Percentiles rank a stretch among this genome's conserved stretches.
Conservation (phyloP, 2,113 vertebrate species). For the Syngnathus floridae region DNA sequence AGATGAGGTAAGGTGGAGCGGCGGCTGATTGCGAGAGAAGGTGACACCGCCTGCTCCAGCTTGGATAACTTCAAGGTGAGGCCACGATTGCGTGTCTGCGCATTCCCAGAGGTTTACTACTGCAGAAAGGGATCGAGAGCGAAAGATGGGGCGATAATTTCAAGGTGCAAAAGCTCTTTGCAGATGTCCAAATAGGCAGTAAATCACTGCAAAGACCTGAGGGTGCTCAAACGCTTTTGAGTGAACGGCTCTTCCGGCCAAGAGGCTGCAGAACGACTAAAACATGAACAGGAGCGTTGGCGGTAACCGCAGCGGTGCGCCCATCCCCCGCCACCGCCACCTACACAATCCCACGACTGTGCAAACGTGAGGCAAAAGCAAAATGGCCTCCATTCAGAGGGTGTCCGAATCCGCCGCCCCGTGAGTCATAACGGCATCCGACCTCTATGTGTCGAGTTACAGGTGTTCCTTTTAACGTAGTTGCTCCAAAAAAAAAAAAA, state of each 20-base stretch:
- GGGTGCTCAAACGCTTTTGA: slow-evolving; percentile 76
- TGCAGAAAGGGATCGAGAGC: slow-evolving; percentile 41
- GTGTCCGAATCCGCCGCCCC: slow-evolving; percentile 56
- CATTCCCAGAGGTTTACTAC: slow-evolving; percentile 61
- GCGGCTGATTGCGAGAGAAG: slow-evolving; percentile 33
- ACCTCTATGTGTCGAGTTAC: slow-evolving; percentile 71
- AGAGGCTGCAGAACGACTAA: slow-evolving; percentile 74
- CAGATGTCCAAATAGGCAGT: slow-evolving; percentile 81
- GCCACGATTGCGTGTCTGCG: slow-evolving; percentile 54
- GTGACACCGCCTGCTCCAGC: slow-evolving; percentile 56
- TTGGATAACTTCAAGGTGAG: slow-evolving; percentile 66
- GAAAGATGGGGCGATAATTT: slow-evolving; percentile 54
- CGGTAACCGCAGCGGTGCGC: slow-evolving; percentile 46
- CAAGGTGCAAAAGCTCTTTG: slow-evolving; percentile 76
- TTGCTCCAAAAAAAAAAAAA: slow-evolving; percentile 39
- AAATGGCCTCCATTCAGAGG: slow-evolving; percentile 69
- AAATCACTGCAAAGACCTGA: slow-evolving; percentile 78
- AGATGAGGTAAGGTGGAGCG: slow-evolving; percentile 46
- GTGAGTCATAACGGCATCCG: slow-evolving; percentile 67
- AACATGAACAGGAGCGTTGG: slow-evolving; percentile 70
- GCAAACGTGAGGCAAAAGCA: slow-evolving; percentile 67
- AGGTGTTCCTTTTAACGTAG: slow-evolving; percentile 75
- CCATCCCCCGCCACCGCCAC: slow-evolving; percentile 57
- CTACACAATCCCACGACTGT: slow-evolving; percentile 59
- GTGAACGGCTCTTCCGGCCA: slow-evolving; percentile 77